Evolutionary conservation across 2,113 vertebrate species (phyloP), one percentile per base, ranked within the genome.

Genomic region (Chionomys nivalis): DNA sequence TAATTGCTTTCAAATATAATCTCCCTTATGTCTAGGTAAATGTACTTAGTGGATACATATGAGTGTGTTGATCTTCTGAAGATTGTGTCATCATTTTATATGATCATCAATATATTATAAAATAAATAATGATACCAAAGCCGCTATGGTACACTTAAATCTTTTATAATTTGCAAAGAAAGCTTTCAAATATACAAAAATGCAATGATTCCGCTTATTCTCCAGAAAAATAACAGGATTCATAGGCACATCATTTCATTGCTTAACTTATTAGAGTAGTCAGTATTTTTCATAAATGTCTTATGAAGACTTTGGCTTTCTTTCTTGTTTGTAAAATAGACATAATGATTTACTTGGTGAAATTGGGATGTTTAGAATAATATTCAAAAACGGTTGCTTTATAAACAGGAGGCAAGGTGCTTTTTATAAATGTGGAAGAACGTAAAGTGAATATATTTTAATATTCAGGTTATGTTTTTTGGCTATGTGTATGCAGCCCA

Each of bases 271-370:
- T 33, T 66, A 87, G 3, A 83, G 16, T 12, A 73, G 31, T 88
- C 21, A 28, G 5, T 24, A 44, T 66, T 93, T 93, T 78, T 23
- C 12, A 68, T 66, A 44, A 5, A 36, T 90, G 81, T 55, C 58
- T 68, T 87, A 79, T 21, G 52, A 42, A 86, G 3, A 58, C 14
- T 73, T 52, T 39, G 19, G 17, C 16, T 87, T 68, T 5, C 81
- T 83, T 82, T 66, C n/a, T 94, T 63, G 83, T 79, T 23, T 87
- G 4, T 95, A 83, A 92, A 95, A 87, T n/a, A 92, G 61, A 94
- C 11, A 4, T 47, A 52, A 81, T 13, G 33, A 87, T 13, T 92
- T 95, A n/a, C 3, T 78, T 87, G 42, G 36, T 65, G 23, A 96
- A 93, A 70, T 87, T 68, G 87, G 94, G 68, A 31, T 75, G 66